phyloP scores from a whole-genome alignment of 2,797 vertebrate genomes.

The Mionectes olivaceus region DNA sequence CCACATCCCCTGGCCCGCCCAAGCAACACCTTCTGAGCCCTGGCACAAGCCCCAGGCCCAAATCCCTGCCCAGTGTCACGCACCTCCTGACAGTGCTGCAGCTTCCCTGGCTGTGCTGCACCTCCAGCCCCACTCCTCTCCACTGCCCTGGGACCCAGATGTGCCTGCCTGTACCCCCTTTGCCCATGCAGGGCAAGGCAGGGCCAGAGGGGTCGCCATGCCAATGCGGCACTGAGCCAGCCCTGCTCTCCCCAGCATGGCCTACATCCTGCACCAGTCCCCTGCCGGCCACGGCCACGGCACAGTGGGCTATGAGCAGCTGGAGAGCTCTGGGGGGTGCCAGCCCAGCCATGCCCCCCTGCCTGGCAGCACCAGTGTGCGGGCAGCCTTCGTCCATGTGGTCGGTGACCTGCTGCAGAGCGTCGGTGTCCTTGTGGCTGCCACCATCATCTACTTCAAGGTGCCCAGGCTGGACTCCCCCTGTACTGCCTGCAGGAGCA shows the following conservation, averaged over 20 bases:
- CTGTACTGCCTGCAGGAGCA: fast-evolving
- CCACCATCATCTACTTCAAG: conserved; percentile 94
- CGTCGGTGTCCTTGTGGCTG: conserved; percentile 91
- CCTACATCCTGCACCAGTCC: conserved; percentile 93
- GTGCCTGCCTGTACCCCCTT: not conserved
- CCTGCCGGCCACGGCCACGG: conserved; percentile 83
- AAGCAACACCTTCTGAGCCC: not conserved
- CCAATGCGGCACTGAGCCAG: not conserved
- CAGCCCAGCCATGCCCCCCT: conserved; percentile 67
- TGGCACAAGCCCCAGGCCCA: not conserved
- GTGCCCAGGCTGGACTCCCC: conserved; percentile 62
- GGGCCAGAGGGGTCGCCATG: fast-evolving
- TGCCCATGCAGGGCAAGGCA: not conserved
- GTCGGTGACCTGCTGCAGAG: conserved; percentile 96
- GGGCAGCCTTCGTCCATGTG: conserved; percentile 94
- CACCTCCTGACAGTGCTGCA: fast-evolving
- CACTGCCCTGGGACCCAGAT: fast-evolving
- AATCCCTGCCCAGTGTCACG: not conserved
- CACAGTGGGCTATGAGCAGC: conserved; percentile 84
- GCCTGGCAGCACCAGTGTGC: conserved; percentile 91
- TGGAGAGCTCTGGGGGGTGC: conserved; percentile 76
- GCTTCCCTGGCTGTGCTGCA: not conserved
- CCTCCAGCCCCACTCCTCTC: not conserved
- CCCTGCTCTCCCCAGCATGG: conserved; percentile 85
- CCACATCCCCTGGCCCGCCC: too few relatives aligned